Base-by-base conservation (phyloP, 2,797 vertebrate species). In the Siniperca scherzeri region DNA sequence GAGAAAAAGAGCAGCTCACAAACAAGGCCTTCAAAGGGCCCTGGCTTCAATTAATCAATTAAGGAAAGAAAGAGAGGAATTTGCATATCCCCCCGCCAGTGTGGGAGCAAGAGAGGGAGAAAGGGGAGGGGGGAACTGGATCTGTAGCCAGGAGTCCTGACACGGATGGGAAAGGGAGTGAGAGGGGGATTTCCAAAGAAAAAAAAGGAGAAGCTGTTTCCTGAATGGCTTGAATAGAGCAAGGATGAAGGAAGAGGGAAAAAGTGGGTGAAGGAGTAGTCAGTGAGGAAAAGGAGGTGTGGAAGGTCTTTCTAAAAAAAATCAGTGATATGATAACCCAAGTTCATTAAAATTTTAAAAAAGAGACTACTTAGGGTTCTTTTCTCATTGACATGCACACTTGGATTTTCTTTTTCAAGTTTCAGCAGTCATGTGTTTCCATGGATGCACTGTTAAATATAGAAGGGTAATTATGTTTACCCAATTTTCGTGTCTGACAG, bases 1-100 rank as follows among this genome's bases (percentile, higher is more conserved):
- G 74, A 80, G 84, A 64, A 82, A 85, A 62, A 74, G 90, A 87
- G 86, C 74, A 82, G 78, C 71, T 73, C 84, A 95, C 90, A 96
- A 94, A 93, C 91, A 93, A 92, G 90, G 90, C 91, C 93, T 94
- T 96, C 89, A 94, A 95, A 93, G 88, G 81, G 75, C 88, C 91
- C 81, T 89, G 88, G 89, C 90, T 94, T 95, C 94, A 96, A 96
- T 96, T 96, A 96, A 96, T 96, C 95, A 96, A 96, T 96, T 95
- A 96, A 92, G 89, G 89, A 90, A 89, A 94, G 94, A 95, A 96
- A 95, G 91, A 75, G 79, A 94, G 93, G 94, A 94, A 96, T 96
- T 95, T 96, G 94, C 93, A 93, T 95, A 94, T 92, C 89, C 91
- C 89, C 85, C 85, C 21, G 76, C 85, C 84, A 88, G 87, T 92